phyloP scores from a whole-genome alignment of 1,140 invertebrate species.

The Eumaeus atala region DNA sequence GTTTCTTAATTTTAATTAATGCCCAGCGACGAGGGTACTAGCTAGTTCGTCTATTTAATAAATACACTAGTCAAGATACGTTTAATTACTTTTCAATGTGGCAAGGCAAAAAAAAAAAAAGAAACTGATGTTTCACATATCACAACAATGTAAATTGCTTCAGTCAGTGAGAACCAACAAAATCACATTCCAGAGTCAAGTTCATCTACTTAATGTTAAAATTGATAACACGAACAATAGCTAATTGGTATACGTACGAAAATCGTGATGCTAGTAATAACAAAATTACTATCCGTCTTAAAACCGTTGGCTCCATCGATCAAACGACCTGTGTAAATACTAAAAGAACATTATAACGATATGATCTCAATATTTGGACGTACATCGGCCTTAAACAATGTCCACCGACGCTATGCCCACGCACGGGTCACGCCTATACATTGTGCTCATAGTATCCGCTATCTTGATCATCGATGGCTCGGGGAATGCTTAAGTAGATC shows the following conservation, averaged over 20 bases:
- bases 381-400: slow-evolving; percentile 50
- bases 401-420: slow-evolving; percentile 54
- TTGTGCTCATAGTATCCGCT: slow-evolving; percentile 41
- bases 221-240: too few species aligned
- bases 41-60: too few species aligned
- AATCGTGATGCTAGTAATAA: slow-evolving; percentile 5
- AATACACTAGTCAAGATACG: too few species aligned
- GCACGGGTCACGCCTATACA: slow-evolving; percentile 47
- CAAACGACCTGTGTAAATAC: slow-evolving; percentile 53
- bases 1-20: too few species aligned
- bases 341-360: slow-evolving; percentile 33
- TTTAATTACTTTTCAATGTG: too few species aligned
- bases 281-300: neutral
- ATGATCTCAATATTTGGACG: slow-evolving; percentile 52
- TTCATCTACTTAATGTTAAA: too few species aligned
- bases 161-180: too few species aligned
- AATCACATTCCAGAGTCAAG: too few species aligned
- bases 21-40: too few species aligned
- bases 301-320: slow-evolving; percentile 23
- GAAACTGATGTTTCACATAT: too few species aligned
- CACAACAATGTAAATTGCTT: too few species aligned
- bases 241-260: neutral
- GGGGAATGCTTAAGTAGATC: slow-evolving; percentile 43
- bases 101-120: too few species aligned
- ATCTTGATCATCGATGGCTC: slow-evolving; percentile 41